These are phyloP conservation scores for Drosophila tanythrix DNA, from an alignment of 2,888 invertebrate species.

Conservation along the genomic window DNA sequence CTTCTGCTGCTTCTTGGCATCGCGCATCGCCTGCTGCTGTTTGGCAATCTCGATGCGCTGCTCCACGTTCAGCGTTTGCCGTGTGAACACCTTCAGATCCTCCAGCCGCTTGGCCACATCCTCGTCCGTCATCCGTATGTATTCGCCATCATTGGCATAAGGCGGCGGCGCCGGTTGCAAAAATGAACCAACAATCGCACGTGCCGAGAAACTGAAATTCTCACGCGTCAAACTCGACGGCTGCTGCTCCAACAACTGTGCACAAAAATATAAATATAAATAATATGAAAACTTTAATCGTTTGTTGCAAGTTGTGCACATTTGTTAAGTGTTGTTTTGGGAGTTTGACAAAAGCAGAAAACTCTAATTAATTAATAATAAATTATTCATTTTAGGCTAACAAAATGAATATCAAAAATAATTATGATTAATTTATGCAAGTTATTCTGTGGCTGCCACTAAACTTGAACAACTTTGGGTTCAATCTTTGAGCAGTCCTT, in stretches of 20 bases:
- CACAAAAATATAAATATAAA: slow-evolving; percentile 82
- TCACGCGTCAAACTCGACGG: slow-evolving; percentile 90
- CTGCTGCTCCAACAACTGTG: slow-evolving; percentile 87
- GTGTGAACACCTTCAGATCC: slow-evolving; percentile 88
- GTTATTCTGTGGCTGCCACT: not conserved
- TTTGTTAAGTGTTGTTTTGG: not conserved
- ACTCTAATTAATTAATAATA: not conserved
- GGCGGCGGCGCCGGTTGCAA: slow-evolving; percentile 90
- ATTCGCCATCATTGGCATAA: slow-evolving; percentile 89
- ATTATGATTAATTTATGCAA: not conserved
- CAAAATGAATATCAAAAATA: not conserved
- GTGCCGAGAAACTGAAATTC: slow-evolving; percentile 96
- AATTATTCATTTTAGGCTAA: not conserved
- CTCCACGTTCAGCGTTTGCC: slow-evolving; percentile 89
- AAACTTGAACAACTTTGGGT: no score
- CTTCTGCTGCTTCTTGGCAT: slow-evolving; percentile 90
- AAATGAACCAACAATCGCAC: slow-evolving; percentile 95
- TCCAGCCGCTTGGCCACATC: slow-evolving; percentile 92
- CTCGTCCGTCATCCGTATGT: slow-evolving; percentile 91
- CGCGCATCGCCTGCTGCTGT: slow-evolving; percentile 90
- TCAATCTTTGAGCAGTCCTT: not conserved
- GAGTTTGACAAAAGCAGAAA: not conserved
- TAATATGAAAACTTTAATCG: not conserved
- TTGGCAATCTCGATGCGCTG: slow-evolving; percentile 91
- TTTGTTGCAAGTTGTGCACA: not conserved